Percentiles rank a stretch among this genome's conserved stretches.
These are phyloP conservation scores for Myotis pilosus DNA, from an alignment of 2,797 vertebrate species.

Conservation along the genomic window DNA sequence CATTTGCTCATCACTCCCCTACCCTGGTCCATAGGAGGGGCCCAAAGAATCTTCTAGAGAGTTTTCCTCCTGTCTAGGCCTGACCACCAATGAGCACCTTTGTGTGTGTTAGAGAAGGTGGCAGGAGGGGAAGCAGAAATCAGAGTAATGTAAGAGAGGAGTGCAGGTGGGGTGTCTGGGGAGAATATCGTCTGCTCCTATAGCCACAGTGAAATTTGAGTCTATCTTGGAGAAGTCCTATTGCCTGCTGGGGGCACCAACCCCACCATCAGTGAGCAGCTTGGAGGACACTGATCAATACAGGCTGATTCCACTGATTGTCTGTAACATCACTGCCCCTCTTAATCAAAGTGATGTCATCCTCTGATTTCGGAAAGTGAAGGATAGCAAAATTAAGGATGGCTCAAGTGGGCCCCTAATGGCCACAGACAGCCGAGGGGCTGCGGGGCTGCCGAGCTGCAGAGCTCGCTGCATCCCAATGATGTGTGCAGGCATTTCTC, in stretches of 20 bases:
- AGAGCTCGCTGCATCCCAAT: not conserved
- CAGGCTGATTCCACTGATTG: constrained; percentile 13
- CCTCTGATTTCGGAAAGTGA: constrained; percentile 64
- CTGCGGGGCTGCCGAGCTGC: not conserved
- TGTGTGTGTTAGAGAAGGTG: not conserved
- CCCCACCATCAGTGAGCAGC: not conserved
- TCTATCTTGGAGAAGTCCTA: not conserved
- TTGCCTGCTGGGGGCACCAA: not conserved
- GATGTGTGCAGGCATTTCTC: not conserved
- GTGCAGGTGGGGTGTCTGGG: not conserved
- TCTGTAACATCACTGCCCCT: constrained; percentile 26
- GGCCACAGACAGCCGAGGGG: not conserved
- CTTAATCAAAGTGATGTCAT: constrained; percentile 64
- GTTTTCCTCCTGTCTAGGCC: not conserved
- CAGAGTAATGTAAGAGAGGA: not conserved
- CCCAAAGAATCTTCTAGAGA: not conserved
- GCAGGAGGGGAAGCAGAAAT: not conserved
- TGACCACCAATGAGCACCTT: not conserved
- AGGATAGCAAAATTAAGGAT: constrained; percentile 24
- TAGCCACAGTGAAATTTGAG: not conserved
- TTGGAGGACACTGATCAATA: not conserved
- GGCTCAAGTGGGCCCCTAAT: constrained; percentile 37
- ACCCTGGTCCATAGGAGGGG: not conserved
- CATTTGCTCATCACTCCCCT: not conserved
- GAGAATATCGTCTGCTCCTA: not conserved